These are phyloP conservation scores for Pomacea maculata DNA, from an alignment of 1,140 invertebrate genomes.

Conservation along the genomic window DNA sequence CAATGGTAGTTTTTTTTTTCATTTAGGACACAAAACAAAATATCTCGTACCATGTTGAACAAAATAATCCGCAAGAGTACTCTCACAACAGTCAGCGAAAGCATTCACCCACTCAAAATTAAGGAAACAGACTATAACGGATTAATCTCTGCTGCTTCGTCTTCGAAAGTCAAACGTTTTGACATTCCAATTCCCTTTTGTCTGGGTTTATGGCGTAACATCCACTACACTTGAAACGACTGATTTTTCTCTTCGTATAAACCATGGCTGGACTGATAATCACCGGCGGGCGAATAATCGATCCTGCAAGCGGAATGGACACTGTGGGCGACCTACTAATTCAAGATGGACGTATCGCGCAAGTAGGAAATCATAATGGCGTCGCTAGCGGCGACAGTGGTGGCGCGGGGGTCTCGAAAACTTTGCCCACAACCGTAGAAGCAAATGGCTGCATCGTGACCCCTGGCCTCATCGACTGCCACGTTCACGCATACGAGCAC, in stretches of 20 bases:
- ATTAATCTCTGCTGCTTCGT: no score
- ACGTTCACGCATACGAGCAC: slow-evolving; percentile 60
- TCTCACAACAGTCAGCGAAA: no score
- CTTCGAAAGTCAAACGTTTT: no score
- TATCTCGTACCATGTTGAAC: no score
- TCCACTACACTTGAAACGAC: no score
- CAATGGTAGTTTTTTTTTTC: no score
- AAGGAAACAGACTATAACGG: no score
- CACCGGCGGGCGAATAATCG: slow-evolving; percentile 50
- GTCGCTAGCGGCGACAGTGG: neutral
- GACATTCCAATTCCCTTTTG: no score
- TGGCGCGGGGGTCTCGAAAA: neutral
- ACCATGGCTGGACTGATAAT: slow-evolving; percentile 43
- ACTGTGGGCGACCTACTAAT: slow-evolving; percentile 38
- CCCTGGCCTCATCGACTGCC: slow-evolving; percentile 58
- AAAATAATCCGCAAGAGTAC: no score
- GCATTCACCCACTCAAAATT: no score
- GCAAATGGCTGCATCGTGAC: slow-evolving; percentile 53
- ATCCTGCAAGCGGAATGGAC: slow-evolving; percentile 48
- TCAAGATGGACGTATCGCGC: slow-evolving; percentile 26
- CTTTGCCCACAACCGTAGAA: slow-evolving; percentile 30
- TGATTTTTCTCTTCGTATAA: neutral
- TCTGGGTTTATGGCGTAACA: no score
- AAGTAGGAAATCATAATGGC: slow-evolving; percentile 15
- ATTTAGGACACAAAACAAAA: no score